These are phyloP conservation scores for Drosophila ambigua DNA, from an alignment of 1,140 invertebrate species.

Conservation along the genomic window DNA sequence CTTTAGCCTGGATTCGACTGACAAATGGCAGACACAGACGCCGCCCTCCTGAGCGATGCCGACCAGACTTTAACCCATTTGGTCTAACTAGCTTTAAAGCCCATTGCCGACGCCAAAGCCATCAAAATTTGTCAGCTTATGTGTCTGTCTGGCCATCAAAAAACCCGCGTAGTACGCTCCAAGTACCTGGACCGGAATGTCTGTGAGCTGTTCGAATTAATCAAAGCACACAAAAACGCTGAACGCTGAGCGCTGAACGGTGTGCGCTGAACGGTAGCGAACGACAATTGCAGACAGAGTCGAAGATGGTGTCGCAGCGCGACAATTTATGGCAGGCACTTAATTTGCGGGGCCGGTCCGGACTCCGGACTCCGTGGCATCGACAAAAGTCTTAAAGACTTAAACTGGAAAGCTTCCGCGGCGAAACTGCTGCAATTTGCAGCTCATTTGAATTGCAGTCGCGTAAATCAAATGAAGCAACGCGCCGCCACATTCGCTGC, in stretches of 20 bases:
- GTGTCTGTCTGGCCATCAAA: constrained; percentile 21
- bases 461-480: constrained; percentile 55
- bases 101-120: constrained; percentile 4
- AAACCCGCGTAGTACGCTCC: neutral
- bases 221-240: constrained; percentile 35
- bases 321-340: constrained; percentile 62
- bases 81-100: constrained; percentile 26
- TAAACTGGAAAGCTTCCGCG: constrained; percentile 14
- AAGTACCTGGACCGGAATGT: constrained; percentile 45
- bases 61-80: constrained; percentile 54
- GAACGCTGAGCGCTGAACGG: too few species aligned
- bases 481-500: constrained; percentile 54
- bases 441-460: constrained; percentile 75
- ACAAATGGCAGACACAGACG: constrained; percentile 35
- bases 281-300: constrained; percentile 19
- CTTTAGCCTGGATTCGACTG: constrained; percentile 17
- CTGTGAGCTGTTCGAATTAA: constrained; percentile 56
- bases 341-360: constrained; percentile 41
- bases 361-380: constrained; percentile 10
- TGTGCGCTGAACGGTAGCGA: constrained; percentile 17
- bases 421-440: constrained; percentile 55
- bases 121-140: constrained; percentile 65
- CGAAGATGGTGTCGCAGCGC: neutral
- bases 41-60: constrained; percentile 5
- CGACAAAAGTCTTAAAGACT: constrained; percentile 48